phyloP scores from a whole-genome alignment of 1,140 invertebrate genomes.

The Apis laboriosa region DNA sequence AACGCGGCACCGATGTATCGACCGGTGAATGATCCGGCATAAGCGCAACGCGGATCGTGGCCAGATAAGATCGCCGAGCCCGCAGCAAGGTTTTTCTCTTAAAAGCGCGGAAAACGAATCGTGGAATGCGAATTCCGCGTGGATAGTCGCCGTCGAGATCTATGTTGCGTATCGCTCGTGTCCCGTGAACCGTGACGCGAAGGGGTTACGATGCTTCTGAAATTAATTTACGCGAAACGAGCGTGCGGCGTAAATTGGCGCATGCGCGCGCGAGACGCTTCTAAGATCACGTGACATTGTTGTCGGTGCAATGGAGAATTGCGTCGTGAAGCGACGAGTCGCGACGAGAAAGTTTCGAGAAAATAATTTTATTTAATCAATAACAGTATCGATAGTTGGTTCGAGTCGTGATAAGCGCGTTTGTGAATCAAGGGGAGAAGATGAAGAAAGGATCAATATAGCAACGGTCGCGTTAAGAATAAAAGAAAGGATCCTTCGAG shows the following conservation, averaged over 20 bases:
- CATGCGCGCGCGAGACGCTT: background rate
- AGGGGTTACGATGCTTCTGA: slow-evolving; percentile 37
- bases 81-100: slow-evolving; percentile 26
- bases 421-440: too few relatives aligned
- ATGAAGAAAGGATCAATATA: background rate
- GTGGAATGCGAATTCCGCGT: slow-evolving; percentile 35
- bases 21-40: slow-evolving; percentile 40
- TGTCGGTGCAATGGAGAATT: too few relatives aligned
- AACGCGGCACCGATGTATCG: slow-evolving; percentile 7
- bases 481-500: slow-evolving; percentile 3
- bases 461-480: background rate
- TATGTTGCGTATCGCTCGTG: slow-evolving; percentile 33
- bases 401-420: background rate
- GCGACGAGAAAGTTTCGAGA: too few relatives aligned
- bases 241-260: slow-evolving; percentile 49
- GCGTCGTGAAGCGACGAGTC: too few relatives aligned
- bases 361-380: background rate
- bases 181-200: slow-evolving; percentile 39
- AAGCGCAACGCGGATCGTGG: slow-evolving; percentile 8
- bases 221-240: slow-evolving; percentile 58
- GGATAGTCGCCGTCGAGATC: slow-evolving; percentile 26
- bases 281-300: slow-evolving; percentile 25
- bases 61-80: slow-evolving; percentile 46
- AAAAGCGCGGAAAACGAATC: slow-evolving; percentile 46
- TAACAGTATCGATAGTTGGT: too few relatives aligned